Evolutionary conservation across 2,888 invertebrate species (phyloP).

Genomic region (Xiphydria camelus): DNA sequence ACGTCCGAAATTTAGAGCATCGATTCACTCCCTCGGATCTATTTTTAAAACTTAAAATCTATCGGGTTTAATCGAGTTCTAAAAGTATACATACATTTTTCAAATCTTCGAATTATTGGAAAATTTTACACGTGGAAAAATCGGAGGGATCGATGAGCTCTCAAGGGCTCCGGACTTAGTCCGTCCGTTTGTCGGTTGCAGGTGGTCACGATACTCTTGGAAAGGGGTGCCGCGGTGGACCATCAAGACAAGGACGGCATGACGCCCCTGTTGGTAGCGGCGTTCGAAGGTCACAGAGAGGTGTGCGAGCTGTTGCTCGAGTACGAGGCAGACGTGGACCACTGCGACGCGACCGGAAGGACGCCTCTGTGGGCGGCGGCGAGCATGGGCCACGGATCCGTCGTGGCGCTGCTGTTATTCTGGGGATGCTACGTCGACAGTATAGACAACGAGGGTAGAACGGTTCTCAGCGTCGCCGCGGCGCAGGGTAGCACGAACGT

Average conservation of each 20-base stretch:
- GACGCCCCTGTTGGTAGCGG: slow-evolving; percentile 85
- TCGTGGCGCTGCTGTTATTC: slow-evolving; percentile 84
- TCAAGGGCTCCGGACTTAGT: too few relatives aligned
- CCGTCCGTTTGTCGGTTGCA: slow-evolving; percentile 37
- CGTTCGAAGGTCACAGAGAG: slow-evolving; percentile 90
- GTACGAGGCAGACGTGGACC: slow-evolving; percentile 90
- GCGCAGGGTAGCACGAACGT: slow-evolving; percentile 88
- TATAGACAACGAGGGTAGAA: slow-evolving; percentile 92
- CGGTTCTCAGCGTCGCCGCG: slow-evolving; percentile 82
- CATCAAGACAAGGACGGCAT: slow-evolving; percentile 84
- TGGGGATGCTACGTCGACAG: slow-evolving; percentile 96
- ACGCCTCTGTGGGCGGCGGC: slow-evolving; percentile 92
- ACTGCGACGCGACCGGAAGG: slow-evolving; percentile 78
- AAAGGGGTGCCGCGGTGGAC: slow-evolving; percentile 80
- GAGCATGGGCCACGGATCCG: slow-evolving; percentile 86
- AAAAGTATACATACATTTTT: too few relatives aligned
- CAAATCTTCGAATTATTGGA: neutral
- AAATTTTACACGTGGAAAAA: too few relatives aligned
- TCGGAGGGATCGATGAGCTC: too few relatives aligned
- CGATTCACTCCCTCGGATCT: too few relatives aligned
- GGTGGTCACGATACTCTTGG: slow-evolving; percentile 74
- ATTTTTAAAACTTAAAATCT: neutral
- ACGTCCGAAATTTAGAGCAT: too few relatives aligned
- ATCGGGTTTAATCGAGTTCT: neutral
- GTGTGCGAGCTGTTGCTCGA: slow-evolving; percentile 90